Percentiles rank a stretch among this genome's conserved stretches.
Evolutionary conservation across 2,888 invertebrate genomes (phyloP).

Genomic region (Schizaphis graminum): DNA sequence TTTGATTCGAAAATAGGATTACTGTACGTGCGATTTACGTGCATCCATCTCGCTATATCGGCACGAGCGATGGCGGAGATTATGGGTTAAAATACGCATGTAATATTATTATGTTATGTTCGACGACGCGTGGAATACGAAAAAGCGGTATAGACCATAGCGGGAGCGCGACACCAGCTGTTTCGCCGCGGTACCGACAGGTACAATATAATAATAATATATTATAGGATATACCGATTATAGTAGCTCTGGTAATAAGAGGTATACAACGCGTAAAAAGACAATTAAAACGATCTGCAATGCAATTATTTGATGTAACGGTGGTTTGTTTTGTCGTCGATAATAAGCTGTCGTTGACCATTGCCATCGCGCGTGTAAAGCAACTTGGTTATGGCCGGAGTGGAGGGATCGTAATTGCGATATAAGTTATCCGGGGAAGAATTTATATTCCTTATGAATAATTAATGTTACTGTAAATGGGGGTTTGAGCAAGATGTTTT

Average conservation of each 20-base stretch:
- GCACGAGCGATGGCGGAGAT: no score
- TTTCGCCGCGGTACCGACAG: neutral
- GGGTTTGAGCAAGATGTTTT: neutral
- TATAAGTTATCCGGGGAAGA: neutral
- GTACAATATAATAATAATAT: neutral
- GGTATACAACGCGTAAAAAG: neutral
- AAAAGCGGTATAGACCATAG: neutral
- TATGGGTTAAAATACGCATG: no score
- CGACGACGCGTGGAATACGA: neutral
- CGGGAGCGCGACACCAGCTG: neutral
- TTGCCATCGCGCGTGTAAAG: neutral
- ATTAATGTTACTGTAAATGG: neutral
- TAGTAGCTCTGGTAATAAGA: neutral
- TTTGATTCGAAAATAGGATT: constrained; percentile 8
- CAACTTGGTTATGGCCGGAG: neutral
- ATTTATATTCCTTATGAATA: neutral
- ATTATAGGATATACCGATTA: neutral
- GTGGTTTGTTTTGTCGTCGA: neutral
- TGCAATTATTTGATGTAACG: neutral
- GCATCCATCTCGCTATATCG: neutral
- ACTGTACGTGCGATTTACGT: neutral
- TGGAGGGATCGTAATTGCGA: neutral
- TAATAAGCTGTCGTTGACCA: neutral
- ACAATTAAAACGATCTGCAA: neutral
- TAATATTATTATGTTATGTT: neutral